Conservation (phyloP, 2,888 invertebrate genomes). For the Lomographa bimaculata region DNA sequence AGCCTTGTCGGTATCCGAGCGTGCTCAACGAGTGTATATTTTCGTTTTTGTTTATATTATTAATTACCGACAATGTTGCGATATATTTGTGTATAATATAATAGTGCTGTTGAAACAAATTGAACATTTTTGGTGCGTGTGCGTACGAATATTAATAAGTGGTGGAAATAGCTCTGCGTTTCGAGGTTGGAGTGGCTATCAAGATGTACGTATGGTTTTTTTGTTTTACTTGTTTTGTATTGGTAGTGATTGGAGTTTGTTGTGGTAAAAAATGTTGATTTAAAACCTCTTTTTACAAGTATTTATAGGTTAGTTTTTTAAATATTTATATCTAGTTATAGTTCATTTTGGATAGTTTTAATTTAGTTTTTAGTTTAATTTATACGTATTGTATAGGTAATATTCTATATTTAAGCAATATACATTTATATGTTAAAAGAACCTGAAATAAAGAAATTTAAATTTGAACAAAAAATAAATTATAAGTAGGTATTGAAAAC, state of each 20-base stretch:
- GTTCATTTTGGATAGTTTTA: no score
- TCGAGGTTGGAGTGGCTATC: slow-evolving; percentile 29
- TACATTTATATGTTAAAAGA: no score
- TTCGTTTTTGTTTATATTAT: slow-evolving; percentile 54
- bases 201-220: slow-evolving; percentile 43
- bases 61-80: slow-evolving; percentile 56
- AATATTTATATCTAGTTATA: no score
- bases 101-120: slow-evolving; percentile 43
- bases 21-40: slow-evolving; percentile 38
- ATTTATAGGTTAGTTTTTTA: no score
- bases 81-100: slow-evolving; percentile 58
- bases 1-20: slow-evolving; percentile 30
- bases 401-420: no score
- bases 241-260: no score
- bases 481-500: neutral
- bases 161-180: slow-evolving; percentile 38
- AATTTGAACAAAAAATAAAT: no score
- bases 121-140: slow-evolving; percentile 39
- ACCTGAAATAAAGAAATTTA: no score
- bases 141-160: slow-evolving; percentile 39
- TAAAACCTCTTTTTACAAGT: no score
- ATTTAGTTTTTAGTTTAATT: no score
- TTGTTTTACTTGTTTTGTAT: slow-evolving; percentile 2
- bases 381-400: no score
- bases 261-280: no score